Base-by-base conservation (phyloP, 2,888 invertebrate species). In the Agrotis clavis region DNA sequence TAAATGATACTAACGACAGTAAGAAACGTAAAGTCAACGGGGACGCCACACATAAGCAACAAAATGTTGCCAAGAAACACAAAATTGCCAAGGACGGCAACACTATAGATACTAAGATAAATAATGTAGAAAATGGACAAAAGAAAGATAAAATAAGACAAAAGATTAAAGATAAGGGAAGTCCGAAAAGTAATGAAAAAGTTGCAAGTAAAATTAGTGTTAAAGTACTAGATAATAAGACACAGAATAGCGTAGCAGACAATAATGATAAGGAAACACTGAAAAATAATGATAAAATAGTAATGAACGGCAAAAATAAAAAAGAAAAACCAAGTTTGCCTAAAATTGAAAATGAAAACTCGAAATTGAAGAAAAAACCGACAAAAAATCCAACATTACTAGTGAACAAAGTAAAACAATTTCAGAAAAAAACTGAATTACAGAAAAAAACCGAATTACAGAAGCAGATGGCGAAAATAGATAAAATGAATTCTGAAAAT, bases 391-490 rank as follows among this genome's bases (percentile, higher is more conserved):
- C 90, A 0, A 89, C 87, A 2, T 45, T 92, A 21, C 13, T 91
- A 11, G 90, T 88, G 0, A 93, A 89, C 63, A 94, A 94, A 86
- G 85, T 92, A 0, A 95, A 92, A 74, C 90, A 92, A 16, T 92
- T 89, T 48, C 91, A 93, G 60, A 94, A 93, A 6, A 73, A 74
- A 66, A 53, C 21, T 0, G 74, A 30, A n/a, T 0, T 89, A 41
- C 91, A 93, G 59, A 94, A 92, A 14, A 73, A 66, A 53, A 48
- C 19, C 0, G 74, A 74, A 30, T 11, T 67, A 16, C 91, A 92
- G 51, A 94, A 92, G 67, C 89, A 87, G 30, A 68, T 79, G 0
- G 83, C 84, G 4, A 83, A 71, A 71, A 1, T 50, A 1, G 62
- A 59, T 4, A 75, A 76, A 50, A 35, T 57, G n/a, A 75, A 64